Conservation (phyloP, 2,113 vertebrate genomes). For the Phasianus colchicus region DNA sequence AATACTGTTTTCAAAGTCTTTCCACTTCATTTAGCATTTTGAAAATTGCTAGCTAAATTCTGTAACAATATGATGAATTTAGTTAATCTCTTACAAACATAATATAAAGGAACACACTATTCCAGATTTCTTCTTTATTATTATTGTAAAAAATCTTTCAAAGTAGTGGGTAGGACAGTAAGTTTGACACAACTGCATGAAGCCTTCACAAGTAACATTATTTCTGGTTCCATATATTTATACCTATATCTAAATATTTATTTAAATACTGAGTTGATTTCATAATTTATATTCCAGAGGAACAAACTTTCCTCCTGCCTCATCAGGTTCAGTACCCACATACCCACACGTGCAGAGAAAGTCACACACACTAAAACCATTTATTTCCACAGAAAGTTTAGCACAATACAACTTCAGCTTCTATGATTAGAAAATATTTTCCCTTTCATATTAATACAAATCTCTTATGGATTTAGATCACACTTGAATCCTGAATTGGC, state of each 20-base stretch:
- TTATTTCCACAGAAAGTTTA: not conserved
- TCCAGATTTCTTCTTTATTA: not conserved
- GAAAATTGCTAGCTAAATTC: conserved; percentile 52
- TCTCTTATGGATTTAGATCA: not conserved
- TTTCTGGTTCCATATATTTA: not conserved
- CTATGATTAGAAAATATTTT: not conserved
- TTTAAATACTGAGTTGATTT: not conserved
- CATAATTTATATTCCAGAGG: not conserved
- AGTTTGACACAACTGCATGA: not conserved
- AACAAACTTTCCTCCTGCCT: not conserved
- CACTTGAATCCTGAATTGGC: not conserved
- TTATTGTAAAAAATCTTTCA: conserved; percentile 35
- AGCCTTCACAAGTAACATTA: not conserved
- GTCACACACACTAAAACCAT: accelerated
- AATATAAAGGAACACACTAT: not conserved
- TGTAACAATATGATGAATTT: conserved; percentile 22
- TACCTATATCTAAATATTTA: not conserved
- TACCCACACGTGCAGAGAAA: accelerated
- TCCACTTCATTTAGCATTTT: conserved; percentile 60
- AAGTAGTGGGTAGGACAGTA: not conserved
- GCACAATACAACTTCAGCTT: not conserved
- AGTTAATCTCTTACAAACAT: conserved; percentile 57
- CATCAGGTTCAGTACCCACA: not conserved
- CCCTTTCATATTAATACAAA: not conserved
- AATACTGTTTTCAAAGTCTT: conserved; percentile 60